phyloP scores from a whole-genome alignment of 2,888 invertebrate genomes.

The Limenitis camilla region DNA sequence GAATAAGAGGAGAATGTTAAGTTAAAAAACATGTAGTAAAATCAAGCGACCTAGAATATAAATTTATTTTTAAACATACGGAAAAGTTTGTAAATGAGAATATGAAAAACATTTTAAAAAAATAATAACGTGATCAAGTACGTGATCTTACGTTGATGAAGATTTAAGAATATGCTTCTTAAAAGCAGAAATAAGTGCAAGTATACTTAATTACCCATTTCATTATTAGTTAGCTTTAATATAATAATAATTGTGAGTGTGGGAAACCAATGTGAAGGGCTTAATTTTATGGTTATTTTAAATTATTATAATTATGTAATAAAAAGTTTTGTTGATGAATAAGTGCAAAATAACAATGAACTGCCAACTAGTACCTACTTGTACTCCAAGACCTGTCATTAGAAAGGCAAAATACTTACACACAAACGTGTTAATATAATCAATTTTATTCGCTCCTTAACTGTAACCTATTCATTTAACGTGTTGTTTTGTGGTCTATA shows the following conservation, averaged over 20 bases:
- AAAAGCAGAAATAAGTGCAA: no score
- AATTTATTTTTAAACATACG: background rate
- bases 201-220: no score
- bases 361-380: conserved; percentile 30
- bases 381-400: conserved; percentile 38
- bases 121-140: no score
- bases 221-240: no score
- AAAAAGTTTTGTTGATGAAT: conserved; percentile 1
- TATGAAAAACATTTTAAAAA: background rate
- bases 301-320: no score
- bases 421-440: conserved; percentile 19
- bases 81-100: background rate
- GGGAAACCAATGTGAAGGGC: no score
- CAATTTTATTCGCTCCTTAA: conserved; percentile 24
- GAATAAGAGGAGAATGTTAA: conserved; percentile 6
- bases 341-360: conserved; percentile 7
- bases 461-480: conserved; percentile 18
- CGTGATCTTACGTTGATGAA: no score
- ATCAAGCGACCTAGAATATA: background rate
- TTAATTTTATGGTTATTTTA: no score
- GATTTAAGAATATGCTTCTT: no score
- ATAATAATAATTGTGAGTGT: background rate
- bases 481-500: conserved; percentile 20
- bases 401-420: conserved; percentile 51
- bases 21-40: conserved; percentile 7